These are phyloP conservation scores for Falco berigora DNA, from an alignment of 2,797 vertebrate species.

Conservation along the genomic window DNA sequence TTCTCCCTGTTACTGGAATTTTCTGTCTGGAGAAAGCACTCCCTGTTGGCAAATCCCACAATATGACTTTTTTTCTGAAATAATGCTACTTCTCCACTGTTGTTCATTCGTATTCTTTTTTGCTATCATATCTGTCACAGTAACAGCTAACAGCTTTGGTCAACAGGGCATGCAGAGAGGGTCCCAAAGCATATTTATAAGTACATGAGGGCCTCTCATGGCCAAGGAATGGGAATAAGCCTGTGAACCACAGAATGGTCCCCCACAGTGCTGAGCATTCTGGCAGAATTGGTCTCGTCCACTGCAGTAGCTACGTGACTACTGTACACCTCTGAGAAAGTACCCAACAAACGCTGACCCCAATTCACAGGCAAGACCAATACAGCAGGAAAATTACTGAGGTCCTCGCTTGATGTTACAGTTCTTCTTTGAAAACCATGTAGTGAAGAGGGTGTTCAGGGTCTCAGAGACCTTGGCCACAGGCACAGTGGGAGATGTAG, in stretches of 20 bases:
- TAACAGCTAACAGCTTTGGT: background rate
- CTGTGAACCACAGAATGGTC: background rate
- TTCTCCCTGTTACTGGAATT: background rate
- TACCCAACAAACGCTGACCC: background rate
- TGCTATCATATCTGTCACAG: background rate
- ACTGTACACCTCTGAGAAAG: background rate
- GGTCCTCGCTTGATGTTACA: background rate
- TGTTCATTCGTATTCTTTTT: background rate
- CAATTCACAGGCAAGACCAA: background rate
- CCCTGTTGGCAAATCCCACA: background rate
- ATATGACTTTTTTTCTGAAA: background rate
- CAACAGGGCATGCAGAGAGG: background rate
- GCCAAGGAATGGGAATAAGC: rapidly evolving
- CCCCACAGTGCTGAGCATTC: background rate
- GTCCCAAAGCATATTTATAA: background rate
- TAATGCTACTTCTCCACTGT: background rate
- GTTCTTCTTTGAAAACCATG: background rate
- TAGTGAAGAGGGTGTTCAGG: rapidly evolving
- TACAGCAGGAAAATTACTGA: rapidly evolving
- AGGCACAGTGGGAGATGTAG: background rate
- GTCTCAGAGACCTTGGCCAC: background rate
- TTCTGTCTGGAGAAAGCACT: background rate
- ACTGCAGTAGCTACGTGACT: background rate
- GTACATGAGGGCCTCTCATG: rapidly evolving
- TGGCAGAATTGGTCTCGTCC: background rate